phyloP scores from a whole-genome alignment of 2,113 vertebrate species.

The Astur gentilis region DNA sequence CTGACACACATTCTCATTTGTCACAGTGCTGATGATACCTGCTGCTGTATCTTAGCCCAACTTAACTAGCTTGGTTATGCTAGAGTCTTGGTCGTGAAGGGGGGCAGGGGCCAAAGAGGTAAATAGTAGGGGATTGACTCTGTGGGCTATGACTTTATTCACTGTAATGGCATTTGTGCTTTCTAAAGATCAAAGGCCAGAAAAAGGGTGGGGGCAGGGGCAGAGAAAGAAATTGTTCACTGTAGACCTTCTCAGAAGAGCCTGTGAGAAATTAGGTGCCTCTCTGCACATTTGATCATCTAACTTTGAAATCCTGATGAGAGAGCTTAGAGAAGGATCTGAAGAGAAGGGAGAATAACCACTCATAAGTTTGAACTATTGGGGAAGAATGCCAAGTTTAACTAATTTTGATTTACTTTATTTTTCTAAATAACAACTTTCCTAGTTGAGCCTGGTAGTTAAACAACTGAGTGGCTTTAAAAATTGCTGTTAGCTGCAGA shows the following conservation, averaged over 20 bases:
- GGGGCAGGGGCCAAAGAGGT: not conserved
- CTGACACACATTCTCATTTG: constrained; percentile 68
- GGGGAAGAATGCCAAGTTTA: not conserved
- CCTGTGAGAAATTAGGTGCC: constrained; percentile 55
- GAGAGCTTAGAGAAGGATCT: not conserved
- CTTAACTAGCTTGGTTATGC: not conserved
- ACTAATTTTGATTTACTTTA: not conserved
- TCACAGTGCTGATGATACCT: constrained; percentile 70
- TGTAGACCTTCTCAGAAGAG: constrained; percentile 40
- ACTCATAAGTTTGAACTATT: not conserved
- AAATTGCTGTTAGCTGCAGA: not conserved
- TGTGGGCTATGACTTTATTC: constrained; percentile 41
- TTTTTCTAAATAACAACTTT: not conserved
- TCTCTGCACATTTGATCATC: constrained; percentile 7
- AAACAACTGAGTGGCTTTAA: not conserved
- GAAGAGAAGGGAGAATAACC: not conserved
- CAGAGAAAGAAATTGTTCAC: constrained; percentile 34
- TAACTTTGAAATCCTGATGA: constrained; percentile 51
- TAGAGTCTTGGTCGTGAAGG: not conserved
- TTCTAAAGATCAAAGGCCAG: constrained; percentile 62
- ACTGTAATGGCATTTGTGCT: constrained; percentile 48
- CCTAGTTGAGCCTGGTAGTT: not conserved
- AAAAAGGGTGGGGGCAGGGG: not conserved
- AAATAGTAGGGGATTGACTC: constrained; percentile 52
- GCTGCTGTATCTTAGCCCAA: constrained; percentile 34